Base-by-base conservation (phyloP, 1,140 invertebrate species). In the Trigoniulus corallinus region DNA sequence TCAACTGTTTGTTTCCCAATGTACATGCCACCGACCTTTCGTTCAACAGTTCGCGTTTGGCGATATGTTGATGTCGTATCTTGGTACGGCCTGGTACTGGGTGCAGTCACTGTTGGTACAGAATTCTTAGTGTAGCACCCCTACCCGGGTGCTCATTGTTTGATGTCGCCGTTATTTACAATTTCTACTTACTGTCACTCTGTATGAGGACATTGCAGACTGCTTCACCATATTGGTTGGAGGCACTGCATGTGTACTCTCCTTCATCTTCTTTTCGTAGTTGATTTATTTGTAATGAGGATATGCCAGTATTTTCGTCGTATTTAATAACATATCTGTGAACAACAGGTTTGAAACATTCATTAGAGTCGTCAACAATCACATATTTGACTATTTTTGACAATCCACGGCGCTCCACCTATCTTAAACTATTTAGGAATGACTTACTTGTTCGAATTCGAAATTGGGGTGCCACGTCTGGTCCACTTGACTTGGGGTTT, bases 401-500 rank as follows among this genome's bases (percentile, higher is more conserved):
- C n/a, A n/a, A n/a, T n/a, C n/a, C 12, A 18, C 37, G 18, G 37
- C 37, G 12, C 12, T 39, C 18, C 18, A 39, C 12, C 18, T 39
- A 39, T 18, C 37, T 13, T 39, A 39, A 13, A 39, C 18, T 13
- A 12, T 12, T 39, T 39, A 18, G 37, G 18, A 39, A 39, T 39
- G 12, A 18, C 37, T 39, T 43, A 50, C 48, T 51, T 51, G 3
- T 46, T 3, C 4, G 25, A 20, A 23, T 51, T 82, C 56, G 78
- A 68, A 57, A 91, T 73, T 48, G 82, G 79, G 59, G 80, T 76
- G 58, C 84, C 84, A 68, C 89, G 86, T 64, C 88, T 79, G 51
- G 86, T 88, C 94, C 95, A 98, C 39, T 82, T 81, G 47, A 97
- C 89, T 51, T 80, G 79, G 48, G 95, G 95, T 64, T 84, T 88